These are phyloP conservation scores for Saxidomus purpurata DNA, from an alignment of 1,140 invertebrate genomes.

Conservation along the genomic window DNA sequence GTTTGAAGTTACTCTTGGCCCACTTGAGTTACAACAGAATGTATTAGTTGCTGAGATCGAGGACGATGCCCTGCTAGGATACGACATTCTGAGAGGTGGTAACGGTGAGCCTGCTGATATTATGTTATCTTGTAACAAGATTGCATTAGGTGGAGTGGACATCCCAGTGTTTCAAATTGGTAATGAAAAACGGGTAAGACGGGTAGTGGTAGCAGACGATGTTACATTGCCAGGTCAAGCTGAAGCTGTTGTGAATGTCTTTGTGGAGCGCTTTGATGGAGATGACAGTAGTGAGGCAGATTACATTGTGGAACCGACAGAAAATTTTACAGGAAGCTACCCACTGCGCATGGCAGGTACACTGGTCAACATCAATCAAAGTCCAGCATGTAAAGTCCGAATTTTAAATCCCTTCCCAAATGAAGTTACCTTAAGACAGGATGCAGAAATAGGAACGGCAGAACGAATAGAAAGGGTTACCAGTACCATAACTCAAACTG, in stretches of 20 bases:
- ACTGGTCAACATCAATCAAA: not conserved
- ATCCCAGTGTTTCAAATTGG: conserved; percentile 7
- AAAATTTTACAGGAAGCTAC: conserved; percentile 6
- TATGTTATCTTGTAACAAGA: conserved; percentile 7
- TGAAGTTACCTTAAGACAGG: not conserved
- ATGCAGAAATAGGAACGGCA: not conserved
- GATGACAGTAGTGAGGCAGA: conserved; percentile 16
- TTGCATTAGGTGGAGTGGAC: not conserved
- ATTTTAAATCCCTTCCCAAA: conserved; percentile 22
- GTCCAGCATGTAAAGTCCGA: not conserved
- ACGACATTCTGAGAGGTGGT: conserved; percentile 33
- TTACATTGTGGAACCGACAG: conserved; percentile 21
- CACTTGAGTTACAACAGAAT: not conserved
- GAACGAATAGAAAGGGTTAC: not conserved
- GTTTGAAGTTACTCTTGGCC: not conserved
- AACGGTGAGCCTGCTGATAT: conserved; percentile 29
- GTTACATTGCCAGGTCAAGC: conserved; percentile 4
- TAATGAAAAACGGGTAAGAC: not conserved
- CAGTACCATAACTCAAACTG: not conserved
- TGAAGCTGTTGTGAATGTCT: conserved; percentile 30
- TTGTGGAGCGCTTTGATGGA: conserved; percentile 26
- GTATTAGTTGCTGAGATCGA: conserved; percentile 42
- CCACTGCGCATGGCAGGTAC: conserved; percentile 16
- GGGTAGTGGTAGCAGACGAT: conserved; percentile 4
- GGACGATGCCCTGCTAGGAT: conserved; percentile 39